Evolutionary conservation across 2,113 vertebrate species (phyloP), one percentile per base, ranked within the genome.

Genomic region (Lampris incognitus): DNA sequence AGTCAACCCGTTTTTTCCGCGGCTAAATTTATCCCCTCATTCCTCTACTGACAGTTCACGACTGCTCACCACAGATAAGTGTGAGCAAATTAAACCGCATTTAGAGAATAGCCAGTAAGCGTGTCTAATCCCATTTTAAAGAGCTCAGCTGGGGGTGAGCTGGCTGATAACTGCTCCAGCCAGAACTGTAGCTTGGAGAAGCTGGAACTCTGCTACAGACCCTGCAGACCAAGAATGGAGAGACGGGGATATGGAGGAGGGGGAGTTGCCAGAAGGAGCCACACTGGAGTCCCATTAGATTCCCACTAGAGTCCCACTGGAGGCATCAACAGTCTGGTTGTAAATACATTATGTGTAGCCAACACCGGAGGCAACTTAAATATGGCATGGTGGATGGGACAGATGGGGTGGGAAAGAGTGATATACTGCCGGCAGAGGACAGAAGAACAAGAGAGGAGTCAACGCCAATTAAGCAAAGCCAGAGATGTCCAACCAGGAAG

Each of bases 51-150:
- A 82, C 83, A 85, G 57, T 79, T 87, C 73, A 86, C 72, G 86
- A 92, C 88, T 94, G 91, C 88, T 94, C 90, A 85, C 89, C 84
- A 88, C 75, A 82, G 91, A 95, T 94, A 93, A 92, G 90, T 90
- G 79, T 67, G 61, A 85, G 87, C 88, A 88, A 92, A 92, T 88
- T 82, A 65, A 88, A 82, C 75, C 72, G 61, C 70, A 65, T 85
- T 86, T 82, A 91, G 79, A 91, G 82, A 88, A 86, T 86, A 92
- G 89, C 89, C 89, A 91, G 84, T 89, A 84, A 92, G 85, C 79
- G 63, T 61, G 75, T 82, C 85, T 93, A 93, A 94, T 94, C 93
- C 93, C 77, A 84, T 94, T 93, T 92, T 87, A 91, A 91, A 93
- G 72, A 85, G 88, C 91, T 87, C 87, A 78, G 13, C 77, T 84